Base-by-base conservation (phyloP, 37 sponge, comb jelly and placozoan genomes). In the Haliclona indistincta region DNA sequence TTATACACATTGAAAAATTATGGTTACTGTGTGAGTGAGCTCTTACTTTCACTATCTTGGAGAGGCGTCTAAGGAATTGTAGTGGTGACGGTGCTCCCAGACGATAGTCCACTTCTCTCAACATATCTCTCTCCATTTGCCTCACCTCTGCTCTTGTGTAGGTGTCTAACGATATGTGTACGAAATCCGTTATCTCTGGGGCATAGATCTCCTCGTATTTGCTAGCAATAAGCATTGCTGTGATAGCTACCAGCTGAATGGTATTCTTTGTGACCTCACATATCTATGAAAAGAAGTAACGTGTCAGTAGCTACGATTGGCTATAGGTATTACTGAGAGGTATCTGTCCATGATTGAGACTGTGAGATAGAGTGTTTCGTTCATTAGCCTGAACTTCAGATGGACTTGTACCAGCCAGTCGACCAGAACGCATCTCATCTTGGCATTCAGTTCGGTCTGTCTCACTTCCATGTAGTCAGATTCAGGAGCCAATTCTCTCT, bases 161-260 rank as follows among this genome's bases (percentile, higher is more conserved):
- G 29, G 86, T 69, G 61, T 91, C 80, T 71, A 87, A 89, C 2
- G 91, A 88, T 60, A 95, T 88, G 84, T 84, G 87, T n/a, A 84
- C 82, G 52, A 95, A 85, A 86, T 95, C 96, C 28, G 45, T 39
- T 15, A 91, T 74, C 40, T 87, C 78, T 30, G 91, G 91, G 17
- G 85, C 74, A 58, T 85, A 95, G 35, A 95, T 91, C 80, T 95
- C 96, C 52, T 95, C 96, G 77, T 91, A 95, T 65, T 95, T 95
- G 64, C 81, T 83, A 22, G 96, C 96, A 10, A 95, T 73, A 34
- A 91, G 35, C 89, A 95, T 88, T 2, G 91, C 83, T 3, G 91
- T 91, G 33, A 95, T 84, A 7, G 91, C 96, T n/a, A 87, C 85
- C 58, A 95, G 63, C 86, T 95, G 96, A 28, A 95, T 79, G 34